Evolutionary conservation across 2,888 invertebrate genomes (phyloP), one percentile per base, ranked within the genome.

Genomic region (Chymomyza caudatula): DNA sequence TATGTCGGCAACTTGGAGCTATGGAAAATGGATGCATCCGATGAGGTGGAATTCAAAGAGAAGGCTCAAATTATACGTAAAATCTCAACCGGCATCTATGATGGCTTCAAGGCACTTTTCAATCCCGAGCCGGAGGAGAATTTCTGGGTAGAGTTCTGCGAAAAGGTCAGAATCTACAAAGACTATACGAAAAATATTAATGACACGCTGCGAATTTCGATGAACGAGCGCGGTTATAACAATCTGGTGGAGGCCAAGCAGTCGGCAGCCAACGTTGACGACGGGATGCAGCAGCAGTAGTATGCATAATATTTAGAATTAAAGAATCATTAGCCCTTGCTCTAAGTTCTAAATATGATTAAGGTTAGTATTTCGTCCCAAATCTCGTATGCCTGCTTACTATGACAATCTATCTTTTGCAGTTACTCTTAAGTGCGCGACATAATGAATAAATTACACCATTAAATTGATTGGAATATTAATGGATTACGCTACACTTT

Each of bases 1-100:
- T 97, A 96, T 89, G 93, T 96, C 43, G 96, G 96, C 5, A 96
- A 96, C 89, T 91, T 94, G 2, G 92, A 93, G 4, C 92, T 94
- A 15, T 96, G 96, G 96, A 93, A 94, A 74, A 91, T 94, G 67
- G 90, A 89, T 2, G 91, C 91, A 1, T 93, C 93, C 37, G 94
- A 94, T 70, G 92, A 93, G 58, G 90, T 92, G 0, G 89, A 90
- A 20, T 96, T 96, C 88, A 92, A 92, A 71, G 91, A 92, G 47
- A 94, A 95, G 76, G 95, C 96, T 0, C 92, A 93, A 79, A 89
- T 92, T 69, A 94, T 97, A 70, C 91, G 96, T 69, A 92, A 92
- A 63, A 94, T 94, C 80, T 95, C 96, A 0, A 93, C 94, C 66
- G 88, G 91, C 3, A 89, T 90, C 37, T 90, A 90, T 61, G 87